phyloP scores from a whole-genome alignment of 2,797 vertebrate genomes.

The Sebastes hubbsi region DNA sequence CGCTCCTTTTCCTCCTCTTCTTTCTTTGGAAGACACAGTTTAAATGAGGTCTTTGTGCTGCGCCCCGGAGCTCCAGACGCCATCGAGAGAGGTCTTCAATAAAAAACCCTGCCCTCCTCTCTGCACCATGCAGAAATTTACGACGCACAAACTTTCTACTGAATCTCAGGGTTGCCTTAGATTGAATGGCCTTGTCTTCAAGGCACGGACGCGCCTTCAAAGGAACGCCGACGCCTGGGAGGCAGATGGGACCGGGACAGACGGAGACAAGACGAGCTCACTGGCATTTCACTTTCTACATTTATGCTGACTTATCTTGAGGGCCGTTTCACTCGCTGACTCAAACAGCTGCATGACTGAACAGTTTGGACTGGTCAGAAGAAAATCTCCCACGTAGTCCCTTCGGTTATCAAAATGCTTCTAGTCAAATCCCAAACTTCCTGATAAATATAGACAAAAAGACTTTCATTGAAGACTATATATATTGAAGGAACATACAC shows the following conservation, averaged over 20 bases:
- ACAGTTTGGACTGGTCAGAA: neutral
- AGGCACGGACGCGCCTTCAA: constrained; percentile 51
- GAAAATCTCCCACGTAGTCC: neutral
- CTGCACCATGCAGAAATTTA: constrained; percentile 58
- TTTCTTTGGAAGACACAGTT: constrained; percentile 21
- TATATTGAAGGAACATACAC: too few relatives aligned
- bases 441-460: neutral
- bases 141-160: constrained; percentile 40
- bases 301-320: neutral
- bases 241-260: neutral
- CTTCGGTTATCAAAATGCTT: neutral
- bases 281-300: neutral
- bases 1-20: neutral
- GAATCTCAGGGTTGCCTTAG: constrained; percentile 48
- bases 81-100: constrained; percentile 46
- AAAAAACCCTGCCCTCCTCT: constrained; percentile 42
- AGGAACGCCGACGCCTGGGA: constrained; percentile 26
- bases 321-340: neutral
- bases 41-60: constrained; percentile 58
- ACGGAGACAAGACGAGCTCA: neutral
- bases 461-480: too few relatives aligned
- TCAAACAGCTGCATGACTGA: neutral
- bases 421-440: neutral
- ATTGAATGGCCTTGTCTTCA: constrained; percentile 66
- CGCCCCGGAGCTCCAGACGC: constrained; percentile 25